Conservation (phyloP, 2,113 vertebrate species). For the Oryzias celebensis region DNA sequence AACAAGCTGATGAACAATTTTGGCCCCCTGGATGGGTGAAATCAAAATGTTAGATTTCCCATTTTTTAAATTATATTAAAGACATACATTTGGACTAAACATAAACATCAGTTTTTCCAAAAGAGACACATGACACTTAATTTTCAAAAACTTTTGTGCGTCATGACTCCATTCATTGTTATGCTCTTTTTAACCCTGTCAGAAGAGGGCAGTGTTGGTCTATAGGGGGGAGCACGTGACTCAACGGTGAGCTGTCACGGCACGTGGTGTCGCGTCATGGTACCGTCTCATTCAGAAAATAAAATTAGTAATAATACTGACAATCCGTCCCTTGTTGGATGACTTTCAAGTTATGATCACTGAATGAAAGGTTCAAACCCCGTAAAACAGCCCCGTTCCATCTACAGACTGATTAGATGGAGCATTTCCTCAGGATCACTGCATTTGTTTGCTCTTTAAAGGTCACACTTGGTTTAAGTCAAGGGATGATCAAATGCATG, state of each 20-base stretch:
- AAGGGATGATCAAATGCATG: neutral
- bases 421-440: conserved; percentile 20
- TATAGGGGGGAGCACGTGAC: conserved; percentile 9
- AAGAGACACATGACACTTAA: too few species aligned
- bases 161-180: too few species aligned
- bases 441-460: conserved; percentile 45
- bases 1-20: too few species aligned
- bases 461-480: conserved; percentile 35
- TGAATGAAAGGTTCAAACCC: conserved; percentile 1
- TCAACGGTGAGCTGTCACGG: conserved; percentile 1
- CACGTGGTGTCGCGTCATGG: conserved; percentile 31
- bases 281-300: conserved; percentile 56
- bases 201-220: conserved; percentile 33
- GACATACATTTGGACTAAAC: too few species aligned
- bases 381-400: conserved; percentile 25
- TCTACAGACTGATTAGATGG: conserved; percentile 37
- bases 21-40: too few species aligned
- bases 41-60: too few species aligned
- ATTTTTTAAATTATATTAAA: too few species aligned
- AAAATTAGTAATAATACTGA: neutral
- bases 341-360: conserved; percentile 17
- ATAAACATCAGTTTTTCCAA: too few species aligned
- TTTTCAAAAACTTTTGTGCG: too few species aligned
- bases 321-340: conserved; percentile 24
- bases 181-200: neutral